Percentiles rank a stretch among this genome's conserved stretches.
Evolutionary conservation across 2,888 invertebrate genomes (phyloP).

Genomic region (Vandiemenella viatica): DNA sequence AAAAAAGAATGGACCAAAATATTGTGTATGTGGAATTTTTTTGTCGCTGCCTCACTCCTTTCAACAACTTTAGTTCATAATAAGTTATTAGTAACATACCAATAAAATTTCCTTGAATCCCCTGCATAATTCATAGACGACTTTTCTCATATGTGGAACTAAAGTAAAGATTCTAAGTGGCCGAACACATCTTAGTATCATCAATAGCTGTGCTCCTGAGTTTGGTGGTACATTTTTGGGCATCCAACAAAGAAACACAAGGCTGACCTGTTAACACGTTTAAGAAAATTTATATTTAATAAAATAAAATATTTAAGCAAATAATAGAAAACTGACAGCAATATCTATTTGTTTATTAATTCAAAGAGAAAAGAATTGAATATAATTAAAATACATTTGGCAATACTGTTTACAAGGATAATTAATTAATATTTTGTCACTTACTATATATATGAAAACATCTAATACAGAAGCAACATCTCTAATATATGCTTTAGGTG

Average conservation of each 20-base stretch:
- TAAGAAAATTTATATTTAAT: too few relatives aligned
- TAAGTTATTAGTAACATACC: constrained; percentile 42
- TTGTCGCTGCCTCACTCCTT: too few relatives aligned
- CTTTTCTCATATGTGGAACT: constrained; percentile 98
- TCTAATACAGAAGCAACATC: constrained; percentile 94
- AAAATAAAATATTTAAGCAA: too few relatives aligned
- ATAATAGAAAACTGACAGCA: too few relatives aligned
- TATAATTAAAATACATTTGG: too few relatives aligned
- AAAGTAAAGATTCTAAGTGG: constrained; percentile 93
- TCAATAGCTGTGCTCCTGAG: constrained; percentile 83
- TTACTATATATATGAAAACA: constrained; percentile 91
- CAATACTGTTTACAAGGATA: too few relatives aligned
- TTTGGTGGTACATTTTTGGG: constrained; percentile 82
- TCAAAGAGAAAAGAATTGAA: too few relatives aligned
- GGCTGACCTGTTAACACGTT: constrained; percentile 55
- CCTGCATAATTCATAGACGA: constrained; percentile 93
- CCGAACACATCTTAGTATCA: constrained; percentile 91
- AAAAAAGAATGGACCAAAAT: too few relatives aligned
- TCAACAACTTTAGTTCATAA: too few relatives aligned
- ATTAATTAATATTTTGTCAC: too few relatives aligned
- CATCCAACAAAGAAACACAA: constrained; percentile 95
- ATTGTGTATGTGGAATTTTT: too few relatives aligned
- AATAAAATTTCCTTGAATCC: constrained; percentile 97
- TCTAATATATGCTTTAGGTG: constrained; percentile 95
- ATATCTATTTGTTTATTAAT: too few relatives aligned